Base-by-base conservation (phyloP, 2,113 vertebrate species). In the Pelusios castaneus region DNA sequence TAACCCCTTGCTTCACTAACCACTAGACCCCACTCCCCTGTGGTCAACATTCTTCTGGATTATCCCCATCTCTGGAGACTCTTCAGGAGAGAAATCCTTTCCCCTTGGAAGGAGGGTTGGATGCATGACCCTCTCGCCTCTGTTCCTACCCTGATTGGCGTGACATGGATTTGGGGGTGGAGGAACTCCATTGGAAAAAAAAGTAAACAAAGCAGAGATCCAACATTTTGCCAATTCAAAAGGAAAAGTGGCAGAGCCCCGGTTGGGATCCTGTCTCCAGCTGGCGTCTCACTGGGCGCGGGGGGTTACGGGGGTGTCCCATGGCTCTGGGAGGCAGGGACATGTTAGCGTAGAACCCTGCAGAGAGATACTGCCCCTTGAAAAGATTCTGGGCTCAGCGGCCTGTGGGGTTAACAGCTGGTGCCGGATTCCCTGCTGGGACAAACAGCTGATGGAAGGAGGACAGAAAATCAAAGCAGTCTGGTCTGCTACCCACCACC, bases 331-430 rank as follows among this genome's bases (percentile, higher is more conserved):
- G 63, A 34, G 63, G 63, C 63, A 70, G 63, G 63, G 63, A 70
- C 21, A n/a, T 17, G 9, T 70, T 38, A 70, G n/a, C 38, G n/a
- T 22, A 19, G 63, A 70, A 21, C 87, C 84, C 84, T 87, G 80
- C 90, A 87, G 90, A 91, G 86, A 91, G 45, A 91, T 47, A 86
- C 79, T 91, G 86, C 54, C 82, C 86, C 86, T 70, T 10, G 19
- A n/a, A 38, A 47, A 87, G 58, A 29, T 54, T 84, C 84, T 87
- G 79, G 79, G 79, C 47, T 63, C 79, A 54, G 89, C 85, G 79
- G 86, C 78, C 89, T 82, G 80, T 87, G 82, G 85, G 83, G 43
- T 92, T 84, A 88, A 80, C 47, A 38, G 89, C 80, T 60, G 85
- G 76, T 82, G 79, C 82, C 4, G 29, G 38, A 84, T 63, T 82